Percentiles rank a stretch among this genome's conserved stretches.
Conservation (phyloP, 2,113 vertebrate genomes). For the Brachypteracias leptosomus region DNA sequence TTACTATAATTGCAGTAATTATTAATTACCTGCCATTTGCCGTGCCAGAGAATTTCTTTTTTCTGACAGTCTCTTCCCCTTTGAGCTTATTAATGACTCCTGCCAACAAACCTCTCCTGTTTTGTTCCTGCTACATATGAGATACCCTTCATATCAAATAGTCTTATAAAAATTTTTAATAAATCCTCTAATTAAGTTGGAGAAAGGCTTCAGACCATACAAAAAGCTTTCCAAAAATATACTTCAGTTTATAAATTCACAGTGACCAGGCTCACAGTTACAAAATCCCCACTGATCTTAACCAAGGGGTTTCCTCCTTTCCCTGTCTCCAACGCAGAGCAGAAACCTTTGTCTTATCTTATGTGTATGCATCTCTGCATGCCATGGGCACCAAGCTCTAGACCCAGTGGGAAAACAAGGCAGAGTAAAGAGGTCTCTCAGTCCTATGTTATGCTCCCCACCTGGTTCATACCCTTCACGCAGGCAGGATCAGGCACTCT, state of each 20-base stretch:
- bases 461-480: accelerated
- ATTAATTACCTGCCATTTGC: conserved; percentile 40
- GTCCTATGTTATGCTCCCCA: accelerated
- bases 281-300: not conserved
- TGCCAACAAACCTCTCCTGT: not conserved
- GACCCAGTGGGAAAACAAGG: not conserved
- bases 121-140: not conserved
- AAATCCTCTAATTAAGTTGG: not conserved
- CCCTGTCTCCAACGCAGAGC: not conserved
- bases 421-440: not conserved
- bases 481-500: not conserved
- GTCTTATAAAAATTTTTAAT: not conserved
- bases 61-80: conserved; percentile 24
- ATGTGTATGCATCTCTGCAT: not conserved
- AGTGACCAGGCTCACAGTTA: not conserved
- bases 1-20: conserved; percentile 24
- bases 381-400: not conserved
- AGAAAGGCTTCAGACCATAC: not conserved
- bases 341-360: not conserved
- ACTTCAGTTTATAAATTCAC: not conserved
- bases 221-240: not conserved
- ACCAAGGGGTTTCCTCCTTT: not conserved
- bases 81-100: conserved; percentile 5
- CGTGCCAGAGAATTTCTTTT: conserved; percentile 11
- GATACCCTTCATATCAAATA: not conserved